Percentiles rank a stretch among this genome's conserved stretches.
Evolutionary conservation across 1,140 invertebrate genomes (phyloP).

Genomic region (Parasteatoda tepidariorum): DNA sequence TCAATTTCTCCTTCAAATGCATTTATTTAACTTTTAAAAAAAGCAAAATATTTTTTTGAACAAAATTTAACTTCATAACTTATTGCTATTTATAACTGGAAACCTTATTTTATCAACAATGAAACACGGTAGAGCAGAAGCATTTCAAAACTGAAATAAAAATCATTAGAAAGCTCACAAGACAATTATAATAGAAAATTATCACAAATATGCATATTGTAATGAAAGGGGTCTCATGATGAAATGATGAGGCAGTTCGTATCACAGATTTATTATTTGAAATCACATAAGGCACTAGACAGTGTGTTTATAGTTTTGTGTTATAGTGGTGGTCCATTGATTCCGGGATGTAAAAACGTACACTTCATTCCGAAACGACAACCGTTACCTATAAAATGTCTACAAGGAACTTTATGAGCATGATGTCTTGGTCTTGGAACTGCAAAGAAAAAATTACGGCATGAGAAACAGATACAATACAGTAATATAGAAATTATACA

Average conservation of each 20-base stretch:
- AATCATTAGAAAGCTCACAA: too few relatives aligned
- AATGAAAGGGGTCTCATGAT: constrained; percentile 13
- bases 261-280: constrained; percentile 15
- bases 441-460: constrained; percentile 3
- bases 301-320: not conserved
- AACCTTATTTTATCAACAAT: too few relatives aligned
- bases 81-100: too few relatives aligned
- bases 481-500: not conserved
- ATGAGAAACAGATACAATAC: too few relatives aligned
- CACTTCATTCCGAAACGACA: constrained; percentile 82
- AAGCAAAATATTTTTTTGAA: too few relatives aligned
- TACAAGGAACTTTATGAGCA: constrained; percentile 71
- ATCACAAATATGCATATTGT: too few relatives aligned
- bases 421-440: constrained; percentile 31
- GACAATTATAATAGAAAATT: too few relatives aligned
- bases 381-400: constrained; percentile 81
- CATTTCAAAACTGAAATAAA: too few relatives aligned
- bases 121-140: too few relatives aligned
- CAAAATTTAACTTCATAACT: too few relatives aligned
- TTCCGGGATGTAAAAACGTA: constrained; percentile 79
- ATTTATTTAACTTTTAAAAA: too few relatives aligned
- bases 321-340: constrained; percentile 62
- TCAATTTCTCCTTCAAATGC: too few relatives aligned
- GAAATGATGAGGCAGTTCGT: constrained; percentile 6
- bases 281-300: not conserved